These are phyloP conservation scores for Mnemiopsis leidyi DNA, from an alignment of 37 sponge, comb jelly and placozoan genomes.

Conservation along the genomic window DNA sequence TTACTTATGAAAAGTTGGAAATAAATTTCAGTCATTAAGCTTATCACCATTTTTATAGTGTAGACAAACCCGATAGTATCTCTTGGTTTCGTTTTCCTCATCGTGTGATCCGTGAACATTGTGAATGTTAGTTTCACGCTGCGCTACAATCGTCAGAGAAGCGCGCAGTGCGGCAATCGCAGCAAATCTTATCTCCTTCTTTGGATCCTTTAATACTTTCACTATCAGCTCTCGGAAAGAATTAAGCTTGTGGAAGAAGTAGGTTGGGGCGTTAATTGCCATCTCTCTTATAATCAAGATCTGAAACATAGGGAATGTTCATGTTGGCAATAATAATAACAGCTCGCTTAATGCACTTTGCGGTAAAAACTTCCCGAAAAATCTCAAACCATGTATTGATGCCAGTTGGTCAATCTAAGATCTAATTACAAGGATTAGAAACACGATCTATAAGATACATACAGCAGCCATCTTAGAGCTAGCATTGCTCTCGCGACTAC, in stretches of 20 bases:
- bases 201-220: slow-evolving; percentile 81
- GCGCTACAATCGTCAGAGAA: slow-evolving; percentile 81
- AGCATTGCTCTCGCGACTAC: slow-evolving; percentile 20
- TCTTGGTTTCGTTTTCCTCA: slow-evolving; percentile 8
- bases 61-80: background rate
- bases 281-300: slow-evolving; percentile 86
- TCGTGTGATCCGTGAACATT: slow-evolving; percentile 12
- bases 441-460: background rate
- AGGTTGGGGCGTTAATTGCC: slow-evolving; percentile 87
- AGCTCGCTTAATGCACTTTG: too few species aligned
- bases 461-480: slow-evolving; percentile 58
- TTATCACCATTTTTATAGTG: too few species aligned
- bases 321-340: too few species aligned
- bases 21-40: too few species aligned
- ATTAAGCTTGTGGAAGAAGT: slow-evolving; percentile 87
- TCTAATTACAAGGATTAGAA: background rate
- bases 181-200: slow-evolving; percentile 81
- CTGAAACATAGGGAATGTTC: slow-evolving; percentile 68
- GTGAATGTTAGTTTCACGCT: slow-evolving; percentile 73
- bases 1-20: too few species aligned
- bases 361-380: too few species aligned
- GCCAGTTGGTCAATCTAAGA: background rate
- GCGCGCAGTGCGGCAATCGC: slow-evolving; percentile 87
- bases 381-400: too few species aligned
- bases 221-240: slow-evolving; percentile 87